These are phyloP conservation scores for Tupaia tana DNA, from an alignment of 2,113 vertebrate species.

Conservation along the genomic window DNA sequence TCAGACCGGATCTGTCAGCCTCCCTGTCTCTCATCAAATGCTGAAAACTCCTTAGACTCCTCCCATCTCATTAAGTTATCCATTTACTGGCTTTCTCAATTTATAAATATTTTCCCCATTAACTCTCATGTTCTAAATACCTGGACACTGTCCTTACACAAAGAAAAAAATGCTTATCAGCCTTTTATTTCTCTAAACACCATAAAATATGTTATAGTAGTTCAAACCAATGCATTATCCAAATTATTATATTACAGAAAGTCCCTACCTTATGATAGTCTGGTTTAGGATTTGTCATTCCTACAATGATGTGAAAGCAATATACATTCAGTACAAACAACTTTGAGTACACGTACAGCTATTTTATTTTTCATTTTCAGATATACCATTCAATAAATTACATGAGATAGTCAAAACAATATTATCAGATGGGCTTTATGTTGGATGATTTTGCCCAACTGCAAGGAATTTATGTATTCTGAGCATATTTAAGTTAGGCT, in stretches of 20 bases:
- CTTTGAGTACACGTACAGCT: too few relatives aligned
- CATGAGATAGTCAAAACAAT: too few relatives aligned
- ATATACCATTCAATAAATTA: too few relatives aligned
- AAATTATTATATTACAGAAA: not conserved
- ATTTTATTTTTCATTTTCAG: too few relatives aligned
- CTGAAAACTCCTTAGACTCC: not conserved
- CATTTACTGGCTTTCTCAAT: not conserved
- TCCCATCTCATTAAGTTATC: not conserved
- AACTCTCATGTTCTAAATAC: not conserved
- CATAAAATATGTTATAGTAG: not conserved
- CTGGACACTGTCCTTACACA: not conserved
- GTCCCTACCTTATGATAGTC: too few relatives aligned
- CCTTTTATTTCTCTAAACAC: not conserved
- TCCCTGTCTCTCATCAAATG: not conserved
- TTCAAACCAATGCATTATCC: not conserved
- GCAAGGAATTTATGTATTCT: too few relatives aligned
- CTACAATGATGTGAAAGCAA: too few relatives aligned
- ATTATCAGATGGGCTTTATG: too few relatives aligned
- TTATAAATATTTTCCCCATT: not conserved
- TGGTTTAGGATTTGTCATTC: too few relatives aligned
- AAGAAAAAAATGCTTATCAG: conserved; percentile 20
- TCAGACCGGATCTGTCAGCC: not conserved
- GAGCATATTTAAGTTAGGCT: too few relatives aligned
- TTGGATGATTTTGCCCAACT: too few relatives aligned
- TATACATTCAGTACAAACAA: too few relatives aligned